Conservation (phyloP, 2,797 vertebrate species). For the Zonotrichia albicollis region DNA sequence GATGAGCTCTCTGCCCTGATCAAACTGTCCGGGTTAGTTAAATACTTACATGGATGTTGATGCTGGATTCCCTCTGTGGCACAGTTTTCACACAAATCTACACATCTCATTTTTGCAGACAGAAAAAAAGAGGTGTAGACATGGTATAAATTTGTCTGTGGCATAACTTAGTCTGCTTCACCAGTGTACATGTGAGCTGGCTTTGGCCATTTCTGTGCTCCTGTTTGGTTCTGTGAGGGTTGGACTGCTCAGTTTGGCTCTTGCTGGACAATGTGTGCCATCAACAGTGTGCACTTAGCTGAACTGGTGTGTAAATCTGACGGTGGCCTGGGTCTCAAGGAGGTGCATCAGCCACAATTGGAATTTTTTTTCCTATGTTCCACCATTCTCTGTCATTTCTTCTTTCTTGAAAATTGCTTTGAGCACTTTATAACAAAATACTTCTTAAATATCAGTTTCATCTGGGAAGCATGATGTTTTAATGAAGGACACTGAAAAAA, state of each 20-base stretch:
- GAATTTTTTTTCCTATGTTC: not conserved
- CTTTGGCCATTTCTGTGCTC: not conserved
- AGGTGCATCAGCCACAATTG: not conserved
- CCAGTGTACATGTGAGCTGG: not conserved
- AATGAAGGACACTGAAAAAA: not conserved
- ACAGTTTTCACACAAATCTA: not conserved
- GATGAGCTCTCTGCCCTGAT: not conserved
- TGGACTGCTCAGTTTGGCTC: not conserved
- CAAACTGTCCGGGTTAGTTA: conserved; percentile 10
- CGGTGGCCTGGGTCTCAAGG: not conserved
- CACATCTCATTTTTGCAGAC: not conserved
- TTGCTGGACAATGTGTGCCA: not conserved
- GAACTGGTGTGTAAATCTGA: not conserved
- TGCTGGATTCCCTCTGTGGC: not conserved
- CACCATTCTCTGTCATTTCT: not conserved
- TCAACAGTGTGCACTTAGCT: not conserved
- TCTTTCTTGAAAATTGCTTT: not conserved
- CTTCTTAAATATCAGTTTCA: not conserved
- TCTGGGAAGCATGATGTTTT: not conserved
- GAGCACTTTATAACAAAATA: not conserved
- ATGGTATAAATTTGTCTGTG: not conserved
- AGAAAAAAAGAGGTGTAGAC: not conserved
- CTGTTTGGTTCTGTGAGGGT: not conserved
- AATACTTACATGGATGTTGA: not conserved
- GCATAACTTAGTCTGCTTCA: not conserved